These are phyloP conservation scores for Macrosteles quadrilineatus DNA, from an alignment of 1,140 invertebrate genomes.

Conservation along the genomic window DNA sequence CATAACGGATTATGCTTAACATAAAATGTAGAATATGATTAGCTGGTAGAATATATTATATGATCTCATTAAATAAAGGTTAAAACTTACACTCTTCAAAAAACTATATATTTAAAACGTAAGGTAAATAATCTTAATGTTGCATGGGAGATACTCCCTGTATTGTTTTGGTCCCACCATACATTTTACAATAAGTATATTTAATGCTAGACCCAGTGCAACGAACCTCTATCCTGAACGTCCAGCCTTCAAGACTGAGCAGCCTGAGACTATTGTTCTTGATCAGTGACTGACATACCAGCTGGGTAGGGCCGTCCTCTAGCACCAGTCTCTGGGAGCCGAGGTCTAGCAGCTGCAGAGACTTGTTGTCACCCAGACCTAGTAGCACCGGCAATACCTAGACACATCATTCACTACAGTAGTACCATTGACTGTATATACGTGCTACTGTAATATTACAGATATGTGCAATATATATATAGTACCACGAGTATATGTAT, in stretches of 20 bases:
- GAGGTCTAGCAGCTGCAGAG: slow-evolving; percentile 57
- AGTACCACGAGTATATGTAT: too few relatives aligned
- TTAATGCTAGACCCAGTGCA: too few relatives aligned
- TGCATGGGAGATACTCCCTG: too few relatives aligned
- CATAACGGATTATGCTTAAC: not conserved
- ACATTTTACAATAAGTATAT: too few relatives aligned
- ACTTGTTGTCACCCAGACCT: slow-evolving; percentile 55
- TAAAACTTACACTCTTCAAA: too few relatives aligned
- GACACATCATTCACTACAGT: not conserved
- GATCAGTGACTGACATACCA: slow-evolving; percentile 55
- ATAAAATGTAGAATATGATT: not conserved
- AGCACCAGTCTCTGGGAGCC: slow-evolving; percentile 56
- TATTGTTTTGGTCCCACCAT: too few relatives aligned
- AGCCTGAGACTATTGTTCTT: slow-evolving; percentile 55
- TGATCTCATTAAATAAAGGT: too few relatives aligned
- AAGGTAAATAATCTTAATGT: too few relatives aligned
- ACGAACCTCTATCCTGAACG: slow-evolving; percentile 58
- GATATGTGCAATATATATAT: too few relatives aligned
- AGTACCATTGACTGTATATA: too few relatives aligned
- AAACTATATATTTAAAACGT: too few relatives aligned
- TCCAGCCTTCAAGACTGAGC: slow-evolving; percentile 59
- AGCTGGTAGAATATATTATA: not conserved
- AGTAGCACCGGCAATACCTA: slow-evolving; percentile 56
- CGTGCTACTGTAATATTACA: too few relatives aligned
- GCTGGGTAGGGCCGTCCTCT: slow-evolving; percentile 57